Percentiles rank a stretch among this genome's conserved stretches.
These are phyloP conservation scores for Stenchaetothrips biformis DNA, from an alignment of 2,888 invertebrate species.

Conservation along the genomic window DNA sequence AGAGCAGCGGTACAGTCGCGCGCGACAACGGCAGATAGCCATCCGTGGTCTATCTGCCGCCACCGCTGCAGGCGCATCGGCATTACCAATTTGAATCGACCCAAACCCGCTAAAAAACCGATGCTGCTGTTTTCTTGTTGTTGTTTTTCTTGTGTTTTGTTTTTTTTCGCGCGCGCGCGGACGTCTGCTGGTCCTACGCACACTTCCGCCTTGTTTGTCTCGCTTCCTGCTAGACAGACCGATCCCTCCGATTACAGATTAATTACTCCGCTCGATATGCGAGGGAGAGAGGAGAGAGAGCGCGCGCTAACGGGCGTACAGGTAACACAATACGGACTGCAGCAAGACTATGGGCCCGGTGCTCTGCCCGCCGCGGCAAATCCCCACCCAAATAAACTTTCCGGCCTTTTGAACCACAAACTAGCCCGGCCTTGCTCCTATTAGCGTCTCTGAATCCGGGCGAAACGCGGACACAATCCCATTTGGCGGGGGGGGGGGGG, in stretches of 20 bases:
- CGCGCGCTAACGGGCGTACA: not conserved
- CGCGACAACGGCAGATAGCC: not conserved
- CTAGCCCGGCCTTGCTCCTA: not conserved
- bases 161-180: no score
- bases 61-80: not conserved
- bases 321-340: not conserved
- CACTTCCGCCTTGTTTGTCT: not conserved
- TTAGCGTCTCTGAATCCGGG: not conserved
- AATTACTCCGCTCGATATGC: not conserved
- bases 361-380: not conserved
- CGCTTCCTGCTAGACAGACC: not conserved
- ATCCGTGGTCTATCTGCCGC: not conserved
- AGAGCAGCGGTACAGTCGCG: not conserved
- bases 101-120: not conserved
- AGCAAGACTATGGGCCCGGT: no score
- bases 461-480: not conserved
- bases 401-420: not conserved
- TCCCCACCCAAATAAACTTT: not conserved
- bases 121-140: no score
- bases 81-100: not conserved
- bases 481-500: no score
- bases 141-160: no score
- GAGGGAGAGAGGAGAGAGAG: not conserved
- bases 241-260: not conserved
- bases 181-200: no score